A percentile compares a stretch with the other conserved stretches of the same genome.
Evolutionary conservation across 1,140 invertebrate species (phyloP).

Genomic region (Eupeodes corollae): DNA sequence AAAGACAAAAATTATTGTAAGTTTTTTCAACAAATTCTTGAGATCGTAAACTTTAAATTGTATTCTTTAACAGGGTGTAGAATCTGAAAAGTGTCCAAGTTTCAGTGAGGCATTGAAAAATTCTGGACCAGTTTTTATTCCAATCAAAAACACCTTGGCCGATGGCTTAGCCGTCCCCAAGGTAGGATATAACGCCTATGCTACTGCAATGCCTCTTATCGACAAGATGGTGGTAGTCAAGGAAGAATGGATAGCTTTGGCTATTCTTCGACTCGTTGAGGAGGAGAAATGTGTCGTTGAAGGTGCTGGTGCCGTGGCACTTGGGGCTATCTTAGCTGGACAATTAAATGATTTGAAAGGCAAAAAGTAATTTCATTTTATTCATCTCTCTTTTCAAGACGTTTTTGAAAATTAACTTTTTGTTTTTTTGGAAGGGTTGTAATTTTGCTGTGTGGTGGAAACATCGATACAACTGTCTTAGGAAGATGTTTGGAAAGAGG

Average conservation of each 20-base stretch:
- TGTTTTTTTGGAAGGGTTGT: slow-evolving; percentile 48
- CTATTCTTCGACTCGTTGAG: slow-evolving; percentile 77
- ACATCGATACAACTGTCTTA: slow-evolving; percentile 86
- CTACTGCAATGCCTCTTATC: slow-evolving; percentile 60
- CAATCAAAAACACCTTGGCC: slow-evolving; percentile 67
- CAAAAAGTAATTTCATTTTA: slow-evolving; percentile 62
- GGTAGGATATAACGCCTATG: slow-evolving; percentile 80
- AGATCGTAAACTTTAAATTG: not conserved
- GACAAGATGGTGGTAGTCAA: slow-evolving; percentile 77
- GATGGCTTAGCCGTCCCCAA: slow-evolving; percentile 85
- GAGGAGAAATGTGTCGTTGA: slow-evolving; percentile 89
- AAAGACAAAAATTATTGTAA: slow-evolving; percentile 60
- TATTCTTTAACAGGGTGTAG: slow-evolving; percentile 59
- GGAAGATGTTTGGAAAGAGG: slow-evolving; percentile 81
- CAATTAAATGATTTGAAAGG: slow-evolving; percentile 70
- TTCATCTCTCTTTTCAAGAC: not conserved
- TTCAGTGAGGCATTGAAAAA: slow-evolving; percentile 63
- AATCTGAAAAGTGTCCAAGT: slow-evolving; percentile 80
- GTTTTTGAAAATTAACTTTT: slow-evolving; percentile 1
- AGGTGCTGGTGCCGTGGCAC: slow-evolving; percentile 76
- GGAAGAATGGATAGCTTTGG: slow-evolving; percentile 78
- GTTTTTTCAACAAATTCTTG: slow-evolving; percentile 6
- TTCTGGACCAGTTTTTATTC: slow-evolving; percentile 54
- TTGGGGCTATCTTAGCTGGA: slow-evolving; percentile 77
- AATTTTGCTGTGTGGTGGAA: slow-evolving; percentile 74